A percentile compares a stretch with the other conserved stretches of the same genome.
Conservation (phyloP, 2,888 invertebrate species). For the Biston betularia region DNA sequence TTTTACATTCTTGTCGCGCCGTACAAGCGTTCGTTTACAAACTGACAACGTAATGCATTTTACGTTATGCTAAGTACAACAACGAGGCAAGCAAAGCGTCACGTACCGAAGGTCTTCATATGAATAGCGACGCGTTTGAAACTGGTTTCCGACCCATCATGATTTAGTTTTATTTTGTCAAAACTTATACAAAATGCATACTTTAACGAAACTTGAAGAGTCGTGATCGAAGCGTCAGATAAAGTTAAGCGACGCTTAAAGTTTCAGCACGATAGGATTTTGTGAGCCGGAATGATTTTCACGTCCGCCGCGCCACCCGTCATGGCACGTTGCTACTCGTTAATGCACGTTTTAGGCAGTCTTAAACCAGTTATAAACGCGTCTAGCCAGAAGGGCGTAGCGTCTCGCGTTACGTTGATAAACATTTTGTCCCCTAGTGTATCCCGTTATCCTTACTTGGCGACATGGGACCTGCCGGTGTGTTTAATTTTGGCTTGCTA, state of each 20-base stretch:
- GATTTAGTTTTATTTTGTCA: neutral
- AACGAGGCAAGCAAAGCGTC: too few species aligned
- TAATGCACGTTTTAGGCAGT: too few species aligned
- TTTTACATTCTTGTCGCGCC: neutral
- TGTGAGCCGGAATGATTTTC: too few species aligned
- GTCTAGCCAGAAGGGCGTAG: neutral
- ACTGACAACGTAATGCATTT: neutral
- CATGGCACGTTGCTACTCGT: too few species aligned
- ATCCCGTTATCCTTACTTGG: constrained; percentile 66
- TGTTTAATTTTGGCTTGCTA: constrained; percentile 68
- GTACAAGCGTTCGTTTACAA: too few species aligned
- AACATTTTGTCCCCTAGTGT: constrained; percentile 12
- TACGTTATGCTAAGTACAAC: neutral
- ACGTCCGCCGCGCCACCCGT: too few species aligned
- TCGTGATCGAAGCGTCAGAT: too few species aligned
- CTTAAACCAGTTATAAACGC: neutral
- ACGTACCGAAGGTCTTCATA: neutral
- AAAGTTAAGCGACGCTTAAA: too few species aligned
- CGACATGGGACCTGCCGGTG: constrained; percentile 61
- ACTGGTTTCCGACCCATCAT: neutral
- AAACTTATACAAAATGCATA: too few species aligned
- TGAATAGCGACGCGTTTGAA: neutral
- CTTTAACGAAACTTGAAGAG: too few species aligned
- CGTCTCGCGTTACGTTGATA: neutral
- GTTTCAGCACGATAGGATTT: too few species aligned